A percentile compares a stretch with the other conserved stretches of the same genome.
Evolutionary conservation across 2,113 vertebrate species (phyloP).

Genomic region (Isichthys henryi): DNA sequence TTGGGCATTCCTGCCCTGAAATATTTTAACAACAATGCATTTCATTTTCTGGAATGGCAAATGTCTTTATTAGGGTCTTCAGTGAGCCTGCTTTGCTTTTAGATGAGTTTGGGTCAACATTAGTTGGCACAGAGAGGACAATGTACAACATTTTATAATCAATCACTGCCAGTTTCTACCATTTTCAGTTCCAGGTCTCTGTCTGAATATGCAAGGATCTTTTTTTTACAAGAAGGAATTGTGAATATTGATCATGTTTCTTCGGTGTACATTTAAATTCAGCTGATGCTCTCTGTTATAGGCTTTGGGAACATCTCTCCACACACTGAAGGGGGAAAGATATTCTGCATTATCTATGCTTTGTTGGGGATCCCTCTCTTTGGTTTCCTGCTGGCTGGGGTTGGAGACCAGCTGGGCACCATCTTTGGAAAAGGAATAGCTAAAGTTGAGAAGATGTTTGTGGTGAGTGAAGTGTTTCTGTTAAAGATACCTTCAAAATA

Average conservation of each 20-base stretch:
- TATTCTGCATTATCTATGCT: slow-evolving; percentile 93
- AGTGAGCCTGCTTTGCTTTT: background rate
- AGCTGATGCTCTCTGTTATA: slow-evolving; percentile 41
- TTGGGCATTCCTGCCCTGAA: background rate
- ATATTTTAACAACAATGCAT: background rate
- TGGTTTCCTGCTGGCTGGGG: slow-evolving; percentile 88
- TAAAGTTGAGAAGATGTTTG: slow-evolving; percentile 88
- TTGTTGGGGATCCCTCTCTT: slow-evolving; percentile 90
- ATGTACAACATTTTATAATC: background rate
- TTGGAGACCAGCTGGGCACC: slow-evolving; percentile 90
- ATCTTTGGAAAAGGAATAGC: slow-evolving; percentile 92
- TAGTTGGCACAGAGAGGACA: background rate
- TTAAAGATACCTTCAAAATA: background rate
- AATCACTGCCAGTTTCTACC: background rate
- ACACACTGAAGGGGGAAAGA: slow-evolving; percentile 84
- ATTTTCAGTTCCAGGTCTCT: background rate
- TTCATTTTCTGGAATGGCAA: background rate
- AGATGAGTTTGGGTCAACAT: background rate
- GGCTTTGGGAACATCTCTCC: slow-evolving; percentile 94
- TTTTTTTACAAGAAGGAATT: background rate
- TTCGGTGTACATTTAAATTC: background rate
- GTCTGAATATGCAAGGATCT: background rate
- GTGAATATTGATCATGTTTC: background rate
- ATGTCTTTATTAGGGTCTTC: background rate
- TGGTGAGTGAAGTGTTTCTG: slow-evolving; percentile 66